Conservation (phyloP, 2,113 vertebrate species). For the Trochalopteron elliotii region DNA sequence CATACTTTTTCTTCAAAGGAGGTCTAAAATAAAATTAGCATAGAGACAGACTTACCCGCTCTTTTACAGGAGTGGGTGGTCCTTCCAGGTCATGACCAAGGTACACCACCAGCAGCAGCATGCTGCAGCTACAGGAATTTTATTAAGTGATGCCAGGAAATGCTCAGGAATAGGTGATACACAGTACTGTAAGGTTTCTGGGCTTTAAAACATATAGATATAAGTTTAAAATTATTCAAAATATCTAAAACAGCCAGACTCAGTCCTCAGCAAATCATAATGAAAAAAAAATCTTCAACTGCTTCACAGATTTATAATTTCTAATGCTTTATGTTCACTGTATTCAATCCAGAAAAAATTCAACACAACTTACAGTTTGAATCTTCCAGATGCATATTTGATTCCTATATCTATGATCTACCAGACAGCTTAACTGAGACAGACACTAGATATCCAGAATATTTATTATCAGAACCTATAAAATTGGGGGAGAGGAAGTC, state of each 20-base stretch:
- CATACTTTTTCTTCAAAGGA: constrained; percentile 46
- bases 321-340: neutral
- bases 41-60: constrained; percentile 29
- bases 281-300: neutral
- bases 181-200: neutral
- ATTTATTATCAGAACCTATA: constrained; percentile 20
- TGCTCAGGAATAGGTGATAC: neutral
- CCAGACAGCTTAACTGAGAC: neutral
- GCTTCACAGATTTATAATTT: neutral
- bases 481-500: neutral
- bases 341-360: neutral
- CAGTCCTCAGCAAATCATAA: neutral
- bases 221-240: neutral
- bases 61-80: constrained; percentile 66
- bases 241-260: neutral
- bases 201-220: neutral
- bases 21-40: constrained; percentile 25
- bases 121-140: neutral
- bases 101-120: neutral
- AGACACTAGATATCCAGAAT: neutral
- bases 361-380: neutral
- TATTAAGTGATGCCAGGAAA: constrained; percentile 1
- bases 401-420: neutral
- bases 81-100: constrained; percentile 61
- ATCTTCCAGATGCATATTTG: neutral